Percentiles rank a stretch among this genome's conserved stretches.
Evolutionary conservation across 2,113 vertebrate genomes (phyloP).

Genomic region (Myotis davidii): DNA sequence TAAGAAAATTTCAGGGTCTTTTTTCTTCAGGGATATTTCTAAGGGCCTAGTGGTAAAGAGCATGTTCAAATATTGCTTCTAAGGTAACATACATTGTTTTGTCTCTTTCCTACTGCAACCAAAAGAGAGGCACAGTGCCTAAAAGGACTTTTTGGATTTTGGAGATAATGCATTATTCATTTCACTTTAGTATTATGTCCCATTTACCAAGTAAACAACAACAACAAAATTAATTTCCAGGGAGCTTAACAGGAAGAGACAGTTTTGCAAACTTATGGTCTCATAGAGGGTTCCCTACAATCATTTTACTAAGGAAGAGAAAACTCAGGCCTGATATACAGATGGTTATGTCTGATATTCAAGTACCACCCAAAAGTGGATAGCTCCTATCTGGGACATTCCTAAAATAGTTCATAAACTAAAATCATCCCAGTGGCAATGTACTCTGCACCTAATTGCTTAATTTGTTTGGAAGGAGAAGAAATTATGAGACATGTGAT

Average conservation of each 20-base stretch:
- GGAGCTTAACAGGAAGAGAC: not conserved
- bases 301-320: not conserved
- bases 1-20: not conserved
- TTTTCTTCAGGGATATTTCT: not conserved
- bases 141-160: not conserved
- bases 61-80: not conserved
- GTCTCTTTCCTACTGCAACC: not conserved
- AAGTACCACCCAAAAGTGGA: not conserved
- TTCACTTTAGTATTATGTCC: not conserved
- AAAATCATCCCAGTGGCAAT: not conserved
- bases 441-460: not conserved
- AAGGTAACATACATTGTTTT: not conserved
- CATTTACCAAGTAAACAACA: not conserved
- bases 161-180: not conserved
- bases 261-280: not conserved
- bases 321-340: not conserved
- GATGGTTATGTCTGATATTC: not conserved
- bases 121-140: not conserved
- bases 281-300: not conserved
- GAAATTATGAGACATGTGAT: not conserved
- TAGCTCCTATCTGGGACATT: not conserved
- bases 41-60: not conserved
- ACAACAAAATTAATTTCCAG: not conserved
- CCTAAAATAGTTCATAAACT: not conserved
- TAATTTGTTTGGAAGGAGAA: not conserved